Evolutionary conservation across 30 jellyfish, hydroid and myxozoan species (phyloP), one percentile per base, ranked within the genome.

Genomic region (Aurelia sp.): DNA sequence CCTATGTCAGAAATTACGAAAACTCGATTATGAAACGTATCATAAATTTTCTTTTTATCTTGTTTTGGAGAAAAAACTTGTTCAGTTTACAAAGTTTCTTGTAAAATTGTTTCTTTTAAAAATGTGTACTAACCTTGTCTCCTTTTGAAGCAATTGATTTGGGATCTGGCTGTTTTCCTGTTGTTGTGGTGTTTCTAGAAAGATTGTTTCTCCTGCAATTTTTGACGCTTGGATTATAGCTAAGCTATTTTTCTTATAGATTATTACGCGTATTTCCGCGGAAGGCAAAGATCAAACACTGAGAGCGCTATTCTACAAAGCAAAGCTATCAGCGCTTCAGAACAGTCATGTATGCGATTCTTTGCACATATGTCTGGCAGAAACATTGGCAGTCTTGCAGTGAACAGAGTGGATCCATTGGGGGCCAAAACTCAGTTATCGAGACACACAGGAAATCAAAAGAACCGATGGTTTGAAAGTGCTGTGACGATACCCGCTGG

Each of bases 401-500:
- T 74, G 5, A 53, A 21, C 31, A 74, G 6, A 53, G 72, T 59
- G 62, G 65, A 31, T 53, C 73, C 19, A 13, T 11, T 51, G 55
- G 55, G 55, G 10, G 65, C 72, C 6, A 40, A 62, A 22, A 41
- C 85, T 27, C 71, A 74, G 15, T 53, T 74, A 10, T 41, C 33
- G 23, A 74, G 22, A 22, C 13, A 50, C 16, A n/a, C 85, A 11
- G 85, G 85, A 5, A 53, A 74, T 53, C 72, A 74, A 59, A 52
- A 52, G 71, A 62, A 35, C 18, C 61, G 67, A 20, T 74, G 85
- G 85, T 74, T 74, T 53, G 85, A 74, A 33, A 59, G 58, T 53
- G 85, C 58, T 48, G 85, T 62, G 6, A 74, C 58, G 31, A 74
- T 74, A 8, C 85, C 85, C 7, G 85, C 85, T 74, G 85, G 85